Evolutionary conservation across 2,113 vertebrate genomes (phyloP).

Genomic region (Lamprotornis superbus): DNA sequence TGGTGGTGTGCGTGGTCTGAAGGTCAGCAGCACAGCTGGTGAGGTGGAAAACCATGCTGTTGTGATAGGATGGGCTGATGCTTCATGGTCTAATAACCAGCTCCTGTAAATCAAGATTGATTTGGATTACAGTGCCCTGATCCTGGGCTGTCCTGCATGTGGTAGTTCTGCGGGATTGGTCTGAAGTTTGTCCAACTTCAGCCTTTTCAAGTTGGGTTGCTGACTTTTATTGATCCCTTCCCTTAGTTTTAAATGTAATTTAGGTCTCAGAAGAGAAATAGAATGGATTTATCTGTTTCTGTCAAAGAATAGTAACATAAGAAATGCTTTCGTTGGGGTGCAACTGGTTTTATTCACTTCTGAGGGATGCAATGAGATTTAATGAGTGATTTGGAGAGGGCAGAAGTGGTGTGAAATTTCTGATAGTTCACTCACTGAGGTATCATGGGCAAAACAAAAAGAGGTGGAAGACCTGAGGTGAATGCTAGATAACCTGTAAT

Average conservation of each 20-base stretch:
- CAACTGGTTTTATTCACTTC: neutral
- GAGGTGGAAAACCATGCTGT: neutral
- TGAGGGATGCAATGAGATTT: neutral
- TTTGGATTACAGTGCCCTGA: neutral
- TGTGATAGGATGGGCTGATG: neutral
- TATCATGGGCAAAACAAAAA: neutral
- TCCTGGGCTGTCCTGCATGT: neutral
- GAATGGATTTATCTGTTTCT: neutral
- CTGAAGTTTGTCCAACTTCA: neutral
- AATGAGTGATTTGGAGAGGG: neutral
- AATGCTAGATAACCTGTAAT: neutral
- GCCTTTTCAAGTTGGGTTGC: neutral
- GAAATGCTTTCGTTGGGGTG: neutral
- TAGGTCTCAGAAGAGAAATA: neutral
- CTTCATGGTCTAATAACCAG: neutral
- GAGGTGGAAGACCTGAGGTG: neutral
- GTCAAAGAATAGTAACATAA: neutral
- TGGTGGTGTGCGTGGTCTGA: neutral
- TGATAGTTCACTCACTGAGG: neutral
- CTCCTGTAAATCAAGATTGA: conserved; percentile 24
- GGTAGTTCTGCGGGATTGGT: neutral
- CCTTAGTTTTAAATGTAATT: neutral
- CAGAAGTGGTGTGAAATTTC: neutral
- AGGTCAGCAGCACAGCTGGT: conserved; percentile 39
- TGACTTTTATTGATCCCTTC: neutral